Percentiles rank a stretch among this genome's conserved stretches.
Conservation (phyloP, 2,113 vertebrate genomes). For the Geothlypis trichas region DNA sequence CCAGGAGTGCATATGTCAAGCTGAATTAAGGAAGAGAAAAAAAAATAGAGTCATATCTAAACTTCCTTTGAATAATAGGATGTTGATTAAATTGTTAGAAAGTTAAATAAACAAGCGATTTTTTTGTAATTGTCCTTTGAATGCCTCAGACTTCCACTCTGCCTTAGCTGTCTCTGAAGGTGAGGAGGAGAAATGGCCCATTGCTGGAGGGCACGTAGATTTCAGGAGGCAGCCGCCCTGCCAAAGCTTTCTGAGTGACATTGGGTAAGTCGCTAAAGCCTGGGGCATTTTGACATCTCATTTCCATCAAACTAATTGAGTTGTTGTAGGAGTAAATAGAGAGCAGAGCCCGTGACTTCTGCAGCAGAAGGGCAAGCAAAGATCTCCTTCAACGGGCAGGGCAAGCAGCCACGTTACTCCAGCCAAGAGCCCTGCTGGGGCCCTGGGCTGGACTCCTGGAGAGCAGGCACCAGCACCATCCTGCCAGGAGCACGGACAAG, state of each 20-base stretch:
- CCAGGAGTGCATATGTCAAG: neutral
- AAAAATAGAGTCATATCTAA: neutral
- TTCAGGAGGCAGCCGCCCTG: neutral
- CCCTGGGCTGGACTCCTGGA: neutral
- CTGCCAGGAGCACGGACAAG: neutral
- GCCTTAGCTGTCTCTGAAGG: neutral
- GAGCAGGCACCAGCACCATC: neutral
- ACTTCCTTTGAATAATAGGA: conserved; percentile 52
- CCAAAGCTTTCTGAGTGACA: conserved; percentile 26
- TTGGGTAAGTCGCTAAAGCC: conserved; percentile 17
- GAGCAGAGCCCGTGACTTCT: neutral
- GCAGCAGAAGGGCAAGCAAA: neutral
- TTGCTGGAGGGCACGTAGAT: neutral
- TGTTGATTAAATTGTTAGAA: conserved; percentile 46
- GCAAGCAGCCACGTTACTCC: neutral
- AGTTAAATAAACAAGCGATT: conserved; percentile 8
- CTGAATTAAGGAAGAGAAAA: conserved; percentile 13
- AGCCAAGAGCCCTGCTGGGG: accelerated
- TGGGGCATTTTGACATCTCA: conserved; percentile 44
- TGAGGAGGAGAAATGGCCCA: neutral
- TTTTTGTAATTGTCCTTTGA: neutral
- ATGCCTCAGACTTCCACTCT: neutral
- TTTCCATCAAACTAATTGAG: conserved; percentile 56
- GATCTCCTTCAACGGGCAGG: neutral
- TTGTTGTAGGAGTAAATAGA: conserved; percentile 46